phyloP scores from a whole-genome alignment of 2,113 vertebrate species.

The Osmerus eperlanus region DNA sequence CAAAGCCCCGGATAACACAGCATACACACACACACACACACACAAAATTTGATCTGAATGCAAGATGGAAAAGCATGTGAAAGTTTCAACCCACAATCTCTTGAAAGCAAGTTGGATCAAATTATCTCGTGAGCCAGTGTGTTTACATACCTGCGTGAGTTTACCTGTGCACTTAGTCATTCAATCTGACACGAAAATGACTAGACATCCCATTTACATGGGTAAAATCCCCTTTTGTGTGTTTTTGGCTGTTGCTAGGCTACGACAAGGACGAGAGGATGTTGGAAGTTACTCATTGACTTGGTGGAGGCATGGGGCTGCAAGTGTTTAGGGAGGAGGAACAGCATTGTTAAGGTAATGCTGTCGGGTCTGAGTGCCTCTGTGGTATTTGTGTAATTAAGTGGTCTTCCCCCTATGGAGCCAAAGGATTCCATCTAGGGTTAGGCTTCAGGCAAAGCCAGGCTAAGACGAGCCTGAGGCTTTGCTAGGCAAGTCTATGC shows the following conservation, averaged over 20 bases:
- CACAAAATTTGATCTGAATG: constrained; percentile 49
- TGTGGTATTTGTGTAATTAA: constrained; percentile 61
- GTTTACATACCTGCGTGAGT: too few relatives aligned
- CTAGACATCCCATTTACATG: too few relatives aligned
- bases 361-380: constrained; percentile 41
- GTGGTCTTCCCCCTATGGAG: constrained; percentile 34
- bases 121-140: too few relatives aligned
- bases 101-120: too few relatives aligned
- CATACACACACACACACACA: constrained; percentile 58
- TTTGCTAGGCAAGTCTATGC: not conserved
- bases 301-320: not conserved
- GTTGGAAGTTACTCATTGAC: constrained; percentile 17
- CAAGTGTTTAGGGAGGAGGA: not conserved
- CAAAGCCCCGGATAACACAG: constrained; percentile 60
- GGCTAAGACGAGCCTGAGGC: not conserved
- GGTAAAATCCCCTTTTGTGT: too few relatives aligned
- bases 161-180: too few relatives aligned
- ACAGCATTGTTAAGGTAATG: not conserved
- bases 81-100: constrained; percentile 3
- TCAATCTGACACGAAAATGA: too few relatives aligned
- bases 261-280: constrained; percentile 18
- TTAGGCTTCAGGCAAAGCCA: constrained; percentile 9
- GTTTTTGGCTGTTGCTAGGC: too few relatives aligned
- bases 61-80: constrained; percentile 41
- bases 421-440: not conserved